A percentile compares a stretch with the other conserved stretches of the same genome.
Conservation (phyloP, 37 sponge, comb jelly and placozoan species). For the Cliona cf. orientalis region DNA sequence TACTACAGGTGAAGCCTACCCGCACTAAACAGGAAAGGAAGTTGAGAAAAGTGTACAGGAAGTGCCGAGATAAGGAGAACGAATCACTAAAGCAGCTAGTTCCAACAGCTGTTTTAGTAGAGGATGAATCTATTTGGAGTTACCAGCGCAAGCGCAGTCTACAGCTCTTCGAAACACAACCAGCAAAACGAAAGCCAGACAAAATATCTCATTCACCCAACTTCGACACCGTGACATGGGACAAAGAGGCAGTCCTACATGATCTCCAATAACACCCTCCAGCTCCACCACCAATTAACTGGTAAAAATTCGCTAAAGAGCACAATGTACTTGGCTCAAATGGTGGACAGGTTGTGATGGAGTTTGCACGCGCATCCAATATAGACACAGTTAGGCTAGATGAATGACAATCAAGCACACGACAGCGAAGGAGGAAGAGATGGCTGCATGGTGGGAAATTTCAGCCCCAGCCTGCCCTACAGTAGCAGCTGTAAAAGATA, state of each 20-base stretch:
- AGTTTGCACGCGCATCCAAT: constrained; percentile 12
- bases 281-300: constrained; percentile 26
- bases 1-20: too few relatives aligned
- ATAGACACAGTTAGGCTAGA: constrained; percentile 8
- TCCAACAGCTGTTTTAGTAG: too few relatives aligned
- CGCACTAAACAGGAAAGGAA: too few relatives aligned
- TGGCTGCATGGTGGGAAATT: background rate
- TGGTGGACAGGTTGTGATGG: constrained; percentile 18
- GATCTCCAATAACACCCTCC: constrained; percentile 7
- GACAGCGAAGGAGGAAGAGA: background rate
- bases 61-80: too few relatives aligned
- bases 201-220: constrained; percentile 22
- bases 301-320: constrained; percentile 28
- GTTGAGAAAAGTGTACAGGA: too few relatives aligned
- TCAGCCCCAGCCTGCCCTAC: constrained; percentile 25
- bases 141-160: too few relatives aligned
- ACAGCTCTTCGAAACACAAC: too few relatives aligned
- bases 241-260: constrained; percentile 17
- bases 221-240: constrained; percentile 28
- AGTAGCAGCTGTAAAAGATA: constrained; percentile 1
- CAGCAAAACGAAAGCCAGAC: too few relatives aligned
- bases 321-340: constrained; percentile 38
- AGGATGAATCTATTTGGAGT: too few relatives aligned
- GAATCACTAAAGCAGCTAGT: too few relatives aligned
- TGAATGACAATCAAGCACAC: constrained; percentile 5